A percentile compares a stretch with the other conserved stretches of the same genome.
Conservation (phyloP, 2,113 vertebrate genomes). For the Meleagris gallopavo region DNA sequence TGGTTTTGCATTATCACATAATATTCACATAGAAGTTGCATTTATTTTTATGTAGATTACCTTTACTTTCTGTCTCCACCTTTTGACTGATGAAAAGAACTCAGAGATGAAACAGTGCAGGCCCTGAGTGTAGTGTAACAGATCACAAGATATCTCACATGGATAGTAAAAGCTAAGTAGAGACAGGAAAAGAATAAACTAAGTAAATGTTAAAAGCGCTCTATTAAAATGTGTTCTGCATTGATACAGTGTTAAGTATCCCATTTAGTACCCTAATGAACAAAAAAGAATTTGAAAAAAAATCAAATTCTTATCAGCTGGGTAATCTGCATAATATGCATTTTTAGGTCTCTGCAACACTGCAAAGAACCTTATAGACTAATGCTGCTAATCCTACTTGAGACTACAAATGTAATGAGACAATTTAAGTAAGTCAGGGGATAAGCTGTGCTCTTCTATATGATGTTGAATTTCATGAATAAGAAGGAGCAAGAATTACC, state of each 20-base stretch:
- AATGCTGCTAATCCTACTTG: conserved; percentile 44
- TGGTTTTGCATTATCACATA: background rate
- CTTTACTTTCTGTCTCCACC: background rate
- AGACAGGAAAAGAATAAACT: background rate
- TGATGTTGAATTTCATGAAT: conserved; percentile 34
- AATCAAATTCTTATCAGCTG: background rate
- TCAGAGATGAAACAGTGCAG: background rate
- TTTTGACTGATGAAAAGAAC: background rate
- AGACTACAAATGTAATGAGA: conserved; percentile 22
- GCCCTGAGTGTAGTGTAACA: background rate
- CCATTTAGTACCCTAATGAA: background rate
- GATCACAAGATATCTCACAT: background rate
- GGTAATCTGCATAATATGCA: background rate
- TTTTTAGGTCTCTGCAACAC: background rate
- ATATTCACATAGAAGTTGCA: background rate
- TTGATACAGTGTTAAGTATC: background rate
- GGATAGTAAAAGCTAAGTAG: background rate
- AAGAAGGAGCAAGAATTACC: conserved; percentile 23
- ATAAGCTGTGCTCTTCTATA: conserved; percentile 11
- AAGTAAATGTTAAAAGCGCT: background rate
- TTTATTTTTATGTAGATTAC: background rate
- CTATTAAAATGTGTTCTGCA: background rate
- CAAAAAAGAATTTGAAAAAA: background rate
- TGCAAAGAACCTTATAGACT: background rate
- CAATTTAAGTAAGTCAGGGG: conserved; percentile 27